Conservation (phyloP, 2,113 vertebrate species). For the Nansenia antarctica region DNA sequence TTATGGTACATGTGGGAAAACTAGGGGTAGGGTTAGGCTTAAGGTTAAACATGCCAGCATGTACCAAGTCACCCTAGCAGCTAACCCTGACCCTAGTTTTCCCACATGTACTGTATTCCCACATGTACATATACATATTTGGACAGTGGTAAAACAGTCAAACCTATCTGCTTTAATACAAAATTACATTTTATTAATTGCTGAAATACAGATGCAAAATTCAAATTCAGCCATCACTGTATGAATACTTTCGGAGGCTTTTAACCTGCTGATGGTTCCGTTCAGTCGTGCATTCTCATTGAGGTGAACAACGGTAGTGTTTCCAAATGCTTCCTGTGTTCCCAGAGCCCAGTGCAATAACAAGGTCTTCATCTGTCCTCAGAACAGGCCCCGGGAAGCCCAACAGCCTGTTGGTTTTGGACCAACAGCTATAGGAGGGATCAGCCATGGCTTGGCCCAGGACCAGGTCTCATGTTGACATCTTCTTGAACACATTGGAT, state of each 20-base stretch:
- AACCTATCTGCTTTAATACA: no score
- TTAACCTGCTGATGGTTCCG: not conserved
- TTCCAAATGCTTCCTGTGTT: slow-evolving; percentile 5
- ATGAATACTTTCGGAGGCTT: no score
- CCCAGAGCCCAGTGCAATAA: not conserved
- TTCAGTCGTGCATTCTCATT: not conserved
- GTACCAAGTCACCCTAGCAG: no score
- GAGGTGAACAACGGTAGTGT: not conserved
- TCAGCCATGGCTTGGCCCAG: slow-evolving; percentile 12
- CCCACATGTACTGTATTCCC: no score
- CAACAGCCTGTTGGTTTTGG: slow-evolving; percentile 42
- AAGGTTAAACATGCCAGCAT: no score
- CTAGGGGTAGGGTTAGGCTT: no score
- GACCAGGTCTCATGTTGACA: not conserved
- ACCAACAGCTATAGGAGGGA: not conserved
- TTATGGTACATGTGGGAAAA: no score
- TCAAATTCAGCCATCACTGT: not conserved
- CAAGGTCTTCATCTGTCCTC: slow-evolving; percentile 1
- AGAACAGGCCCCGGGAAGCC: slow-evolving; percentile 18
- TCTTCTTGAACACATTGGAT: slow-evolving; percentile 13
- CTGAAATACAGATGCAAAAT: no score
- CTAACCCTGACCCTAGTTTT: no score
- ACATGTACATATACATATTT: no score
- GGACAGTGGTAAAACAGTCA: no score
- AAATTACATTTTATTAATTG: no score